A percentile compares a stretch with the other conserved stretches of the same genome.
Conservation (phyloP, 92 coral and sea anemone species). For the Muricea muricata region DNA sequence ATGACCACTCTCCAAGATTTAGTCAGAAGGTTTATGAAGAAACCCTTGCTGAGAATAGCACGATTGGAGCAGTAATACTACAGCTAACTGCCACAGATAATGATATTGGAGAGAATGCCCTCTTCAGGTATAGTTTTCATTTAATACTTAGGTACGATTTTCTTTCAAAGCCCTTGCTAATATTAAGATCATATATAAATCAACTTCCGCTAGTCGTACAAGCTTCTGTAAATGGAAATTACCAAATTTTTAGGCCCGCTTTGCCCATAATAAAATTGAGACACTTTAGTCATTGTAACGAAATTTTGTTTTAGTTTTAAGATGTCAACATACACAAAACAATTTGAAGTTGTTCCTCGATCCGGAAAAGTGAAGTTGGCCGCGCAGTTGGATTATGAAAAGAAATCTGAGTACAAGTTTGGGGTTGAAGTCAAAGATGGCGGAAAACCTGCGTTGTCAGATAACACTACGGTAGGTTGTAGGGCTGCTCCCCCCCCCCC, state of each 20-base stretch:
- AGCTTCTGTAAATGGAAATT: too few relatives aligned
- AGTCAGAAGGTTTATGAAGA: constrained; percentile 56
- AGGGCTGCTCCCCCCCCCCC: too few relatives aligned
- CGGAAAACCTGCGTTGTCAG: constrained; percentile 66
- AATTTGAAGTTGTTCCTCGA: not conserved
- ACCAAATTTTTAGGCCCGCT: too few relatives aligned
- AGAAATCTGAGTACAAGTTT: constrained; percentile 59
- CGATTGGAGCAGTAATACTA: constrained; percentile 60
- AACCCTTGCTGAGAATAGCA: constrained; percentile 77
- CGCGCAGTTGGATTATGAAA: constrained; percentile 81
- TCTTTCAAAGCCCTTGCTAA: too few relatives aligned
- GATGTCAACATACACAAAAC: not conserved
- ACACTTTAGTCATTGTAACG: too few relatives aligned
- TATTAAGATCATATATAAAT: too few relatives aligned
- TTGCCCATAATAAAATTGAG: too few relatives aligned
- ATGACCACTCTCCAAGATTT: constrained; percentile 89
- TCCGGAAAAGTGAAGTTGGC: constrained; percentile 80
- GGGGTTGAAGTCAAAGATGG: constrained; percentile 83
- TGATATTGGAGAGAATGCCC: constrained; percentile 80
- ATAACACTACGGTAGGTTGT: constrained; percentile 64
- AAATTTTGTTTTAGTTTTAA: not conserved
- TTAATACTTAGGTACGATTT: too few relatives aligned
- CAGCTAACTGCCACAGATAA: constrained; percentile 72
- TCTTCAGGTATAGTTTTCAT: constrained; percentile 72
- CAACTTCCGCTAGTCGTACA: too few relatives aligned